These are phyloP conservation scores for Kryptolebias ocellatus DNA, from an alignment of 2,797 vertebrate genomes.

Conservation along the genomic window DNA sequence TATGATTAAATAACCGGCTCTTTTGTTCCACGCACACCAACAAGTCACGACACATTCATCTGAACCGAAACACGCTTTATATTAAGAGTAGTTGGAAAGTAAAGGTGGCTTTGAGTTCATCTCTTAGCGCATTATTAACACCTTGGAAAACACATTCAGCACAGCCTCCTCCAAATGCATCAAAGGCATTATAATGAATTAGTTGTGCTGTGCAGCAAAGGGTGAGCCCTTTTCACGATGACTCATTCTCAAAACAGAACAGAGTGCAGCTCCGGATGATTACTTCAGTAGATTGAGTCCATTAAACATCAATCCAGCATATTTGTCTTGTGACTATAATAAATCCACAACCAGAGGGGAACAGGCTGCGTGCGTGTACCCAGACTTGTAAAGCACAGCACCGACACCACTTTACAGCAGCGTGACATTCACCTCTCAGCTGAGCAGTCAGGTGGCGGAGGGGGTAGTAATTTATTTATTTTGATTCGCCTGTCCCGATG, in stretches of 20 bases:
- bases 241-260: slow-evolving; percentile 56
- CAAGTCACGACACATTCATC: slow-evolving; percentile 31
- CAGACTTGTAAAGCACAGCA: too few species aligned
- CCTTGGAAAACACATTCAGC: slow-evolving; percentile 41
- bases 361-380: slow-evolving; percentile 3
- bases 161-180: slow-evolving; percentile 32
- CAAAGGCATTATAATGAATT: slow-evolving; percentile 52
- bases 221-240: slow-evolving; percentile 53
- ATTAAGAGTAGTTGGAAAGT: slow-evolving; percentile 47
- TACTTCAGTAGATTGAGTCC: slow-evolving; percentile 54
- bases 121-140: slow-evolving; percentile 42
- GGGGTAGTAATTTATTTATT: too few species aligned
- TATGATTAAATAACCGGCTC: slow-evolving; percentile 17
- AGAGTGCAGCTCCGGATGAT: slow-evolving; percentile 47
- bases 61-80: slow-evolving; percentile 34
- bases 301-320: slow-evolving; percentile 61
- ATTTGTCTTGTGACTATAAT: slow-evolving; percentile 50
- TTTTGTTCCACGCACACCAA: slow-evolving; percentile 14
- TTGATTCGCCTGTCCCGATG: too few species aligned
- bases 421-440: too few species aligned
- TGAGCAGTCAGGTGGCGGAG: too few species aligned
- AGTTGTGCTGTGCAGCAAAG: slow-evolving; percentile 42
- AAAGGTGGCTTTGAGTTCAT: slow-evolving; percentile 36
- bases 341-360: slow-evolving; percentile 44
- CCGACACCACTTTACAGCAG: too few species aligned